These are phyloP conservation scores for Melanchra persicariae DNA, from an alignment of 2,888 invertebrate species.

Conservation along the genomic window DNA sequence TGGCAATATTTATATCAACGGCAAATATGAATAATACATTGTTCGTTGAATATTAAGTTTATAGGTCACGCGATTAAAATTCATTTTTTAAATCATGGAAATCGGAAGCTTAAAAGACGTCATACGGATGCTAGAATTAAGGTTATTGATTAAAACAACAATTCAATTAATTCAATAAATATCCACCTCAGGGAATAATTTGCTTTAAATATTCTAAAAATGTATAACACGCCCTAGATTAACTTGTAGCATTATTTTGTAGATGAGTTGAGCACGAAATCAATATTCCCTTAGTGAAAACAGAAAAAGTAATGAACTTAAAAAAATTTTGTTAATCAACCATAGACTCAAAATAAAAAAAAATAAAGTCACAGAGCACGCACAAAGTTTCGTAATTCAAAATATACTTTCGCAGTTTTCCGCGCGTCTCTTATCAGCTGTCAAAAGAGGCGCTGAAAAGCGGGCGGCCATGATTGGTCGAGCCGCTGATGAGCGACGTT, in stretches of 20 bases:
- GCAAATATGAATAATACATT: background rate
- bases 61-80: constrained; percentile 12
- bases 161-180: background rate
- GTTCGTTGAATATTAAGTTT: constrained; percentile 1
- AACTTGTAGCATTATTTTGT: background rate
- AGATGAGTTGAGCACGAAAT: background rate
- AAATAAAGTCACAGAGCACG: background rate
- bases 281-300: background rate
- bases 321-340: background rate
- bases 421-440: constrained; percentile 86
- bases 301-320: too few species aligned
- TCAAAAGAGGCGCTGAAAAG: constrained; percentile 84
- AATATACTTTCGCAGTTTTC: constrained; percentile 54
- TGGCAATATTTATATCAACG: background rate
- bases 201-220: background rate
- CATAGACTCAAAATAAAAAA: background rate
- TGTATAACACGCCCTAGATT: background rate
- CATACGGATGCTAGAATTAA: constrained; percentile 16
- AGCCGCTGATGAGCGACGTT: constrained; percentile 83
- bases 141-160: background rate
- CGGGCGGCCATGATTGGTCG: constrained; percentile 80
- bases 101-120: constrained; percentile 32
- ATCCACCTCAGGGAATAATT: background rate
- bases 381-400: constrained; percentile 40
- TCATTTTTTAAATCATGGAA: background rate